phyloP scores from a whole-genome alignment of 1,140 invertebrate species.

The Drosophila navojoa region DNA sequence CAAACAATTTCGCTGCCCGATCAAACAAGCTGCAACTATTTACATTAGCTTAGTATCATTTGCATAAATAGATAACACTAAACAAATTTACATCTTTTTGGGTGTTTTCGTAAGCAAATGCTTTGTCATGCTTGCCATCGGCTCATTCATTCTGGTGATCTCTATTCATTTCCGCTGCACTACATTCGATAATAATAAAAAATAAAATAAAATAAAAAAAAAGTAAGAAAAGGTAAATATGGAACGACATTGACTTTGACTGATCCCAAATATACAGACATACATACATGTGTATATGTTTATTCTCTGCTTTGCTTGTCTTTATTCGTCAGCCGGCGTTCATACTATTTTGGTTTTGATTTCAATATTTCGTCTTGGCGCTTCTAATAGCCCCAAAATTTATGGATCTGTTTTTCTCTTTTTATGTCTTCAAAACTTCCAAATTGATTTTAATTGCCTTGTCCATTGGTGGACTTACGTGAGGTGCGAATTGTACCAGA shows the following conservation, averaged over 20 bases:
- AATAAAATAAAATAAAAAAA: neutral
- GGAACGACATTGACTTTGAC: slow-evolving; percentile 24
- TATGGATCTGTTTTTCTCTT: slow-evolving; percentile 41
- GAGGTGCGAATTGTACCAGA: slow-evolving; percentile 11
- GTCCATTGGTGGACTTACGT: slow-evolving; percentile 24
- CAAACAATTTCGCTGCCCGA: slow-evolving; percentile 17
- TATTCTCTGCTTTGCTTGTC: too few species aligned
- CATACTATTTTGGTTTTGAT: neutral
- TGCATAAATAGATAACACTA: slow-evolving; percentile 28
- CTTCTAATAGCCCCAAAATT: slow-evolving; percentile 63
- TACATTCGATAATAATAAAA: slow-evolving; percentile 9
- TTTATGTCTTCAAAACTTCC: slow-evolving; percentile 3
- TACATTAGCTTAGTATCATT: neutral
- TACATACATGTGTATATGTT: neutral
- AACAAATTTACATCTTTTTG: slow-evolving; percentile 1
- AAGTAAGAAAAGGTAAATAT: slow-evolving; percentile 19
- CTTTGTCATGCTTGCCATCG: neutral
- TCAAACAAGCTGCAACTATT: slow-evolving; percentile 1
- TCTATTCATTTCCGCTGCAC: slow-evolving; percentile 32
- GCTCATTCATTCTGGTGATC: slow-evolving; percentile 3
- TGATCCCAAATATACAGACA: slow-evolving; percentile 8
- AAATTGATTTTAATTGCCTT: slow-evolving; percentile 37
- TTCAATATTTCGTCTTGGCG: slow-evolving; percentile 12
- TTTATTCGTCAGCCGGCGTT: neutral
- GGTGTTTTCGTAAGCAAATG: neutral